These are phyloP conservation scores for Himantopus leucocephalus DNA, from an alignment of 2,113 vertebrate species.

Conservation along the genomic window DNA sequence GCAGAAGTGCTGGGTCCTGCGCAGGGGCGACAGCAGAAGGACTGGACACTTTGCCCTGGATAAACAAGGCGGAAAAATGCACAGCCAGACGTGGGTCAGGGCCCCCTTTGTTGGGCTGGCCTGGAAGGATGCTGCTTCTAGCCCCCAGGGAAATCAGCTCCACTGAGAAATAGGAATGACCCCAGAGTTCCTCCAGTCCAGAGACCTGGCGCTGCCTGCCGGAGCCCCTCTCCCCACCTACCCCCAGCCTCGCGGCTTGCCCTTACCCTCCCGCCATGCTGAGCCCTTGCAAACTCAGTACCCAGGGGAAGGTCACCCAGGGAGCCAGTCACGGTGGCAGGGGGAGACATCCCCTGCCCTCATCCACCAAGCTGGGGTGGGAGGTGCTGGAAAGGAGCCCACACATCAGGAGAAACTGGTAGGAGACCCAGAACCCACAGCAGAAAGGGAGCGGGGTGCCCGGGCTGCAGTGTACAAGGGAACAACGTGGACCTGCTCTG, in stretches of 20 bases:
- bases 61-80: no score
- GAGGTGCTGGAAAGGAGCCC: not conserved
- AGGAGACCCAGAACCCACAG: not conserved
- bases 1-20: no score
- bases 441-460: not conserved
- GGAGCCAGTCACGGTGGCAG: not conserved
- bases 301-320: not conserved
- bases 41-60: no score
- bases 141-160: not conserved
- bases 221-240: not conserved
- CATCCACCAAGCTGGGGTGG: not conserved
- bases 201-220: not conserved
- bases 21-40: no score
- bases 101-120: no score
- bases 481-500: not conserved
- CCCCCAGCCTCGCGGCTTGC: not conserved
- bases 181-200: not conserved
- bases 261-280: no score
- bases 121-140: no score
- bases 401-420: no score
- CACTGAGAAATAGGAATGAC: not conserved
- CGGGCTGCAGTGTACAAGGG: not conserved
- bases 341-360: not conserved
- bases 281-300: not conserved
- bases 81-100: no score